Conservation (phyloP, 2,888 invertebrate genomes). For the Diarsia rubi region DNA sequence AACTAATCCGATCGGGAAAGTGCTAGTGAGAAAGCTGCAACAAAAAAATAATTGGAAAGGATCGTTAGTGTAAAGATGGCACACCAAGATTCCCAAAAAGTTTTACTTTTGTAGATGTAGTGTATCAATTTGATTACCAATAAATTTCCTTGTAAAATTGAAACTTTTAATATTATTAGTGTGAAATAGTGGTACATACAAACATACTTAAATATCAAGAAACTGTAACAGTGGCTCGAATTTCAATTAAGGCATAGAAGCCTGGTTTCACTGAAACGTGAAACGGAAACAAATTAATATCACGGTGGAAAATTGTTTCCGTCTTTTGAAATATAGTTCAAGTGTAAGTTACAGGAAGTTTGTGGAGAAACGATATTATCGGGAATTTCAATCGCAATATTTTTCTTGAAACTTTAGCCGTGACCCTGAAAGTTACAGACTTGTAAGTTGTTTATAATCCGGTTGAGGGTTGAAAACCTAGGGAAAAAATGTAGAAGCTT, state of each 20-base stretch:
- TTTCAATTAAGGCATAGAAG: constrained; percentile 31
- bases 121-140: not conserved
- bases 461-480: not conserved
- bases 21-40: too few species aligned
- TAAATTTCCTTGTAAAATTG: not conserved
- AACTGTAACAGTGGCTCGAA: not conserved
- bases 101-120: not conserved
- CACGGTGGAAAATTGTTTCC: constrained; percentile 26
- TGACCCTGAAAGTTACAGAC: constrained; percentile 2
- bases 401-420: constrained; percentile 5
- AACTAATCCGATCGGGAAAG: too few species aligned
- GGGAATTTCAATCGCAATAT: constrained; percentile 7
- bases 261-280: constrained; percentile 4
- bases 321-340: constrained; percentile 34
- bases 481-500: too few species aligned
- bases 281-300: constrained; percentile 36
- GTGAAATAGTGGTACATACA: not conserved
- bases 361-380: constrained; percentile 20
- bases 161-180: too few species aligned
- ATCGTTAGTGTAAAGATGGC: not conserved
- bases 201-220: not conserved
- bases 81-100: not conserved
- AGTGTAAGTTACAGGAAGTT: constrained; percentile 35
- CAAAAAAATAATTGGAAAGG: too few species aligned
- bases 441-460: not conserved